Evolutionary conservation across 2,888 invertebrate genomes (phyloP), one percentile per base, ranked within the genome.

Genomic region (Ectemnius cavifrons): DNA sequence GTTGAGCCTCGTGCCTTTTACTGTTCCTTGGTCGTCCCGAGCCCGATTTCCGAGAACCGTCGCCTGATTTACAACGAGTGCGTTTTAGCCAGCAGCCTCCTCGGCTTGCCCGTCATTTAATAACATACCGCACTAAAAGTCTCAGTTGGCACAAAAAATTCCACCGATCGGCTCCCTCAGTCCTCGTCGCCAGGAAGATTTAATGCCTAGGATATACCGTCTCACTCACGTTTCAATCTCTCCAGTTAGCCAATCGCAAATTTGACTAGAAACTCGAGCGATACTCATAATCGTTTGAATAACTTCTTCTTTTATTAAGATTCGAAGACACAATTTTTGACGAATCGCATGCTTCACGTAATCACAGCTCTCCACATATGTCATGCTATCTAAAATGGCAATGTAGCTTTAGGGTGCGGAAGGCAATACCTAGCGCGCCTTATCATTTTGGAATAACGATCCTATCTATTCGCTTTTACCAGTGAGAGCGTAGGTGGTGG

Each of bases 41-140:
- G 57, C 68, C 70, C 70, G 78, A 72, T 77, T 81, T 81, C 75
- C 65, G 67, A 79, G 81, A 82, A 82, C 57, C 74, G 67, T 71
- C 57, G 69, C 52, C 73, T 73, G 77, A 79, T 81, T 81, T 81
- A 77, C 81, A 75, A 72, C 71, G 71, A 81, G 69, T 71, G 67
- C 70, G 67, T 75, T 74, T 75, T 16, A 49, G 37, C 47, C 75
- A 56, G 69, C 58, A 61, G 28, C 37, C 63, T 58, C 45, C 66
- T 14, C 16, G 60, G n/a, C 75, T 72, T 70, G 71, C 63, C 63
- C 65, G 52, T 14, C 64, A 57, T 60, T 80, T 78, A 76, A 78
- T 75, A 80, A 80, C 68, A 63, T 64, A 63, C 52, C 16, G 14
- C 52, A 16, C 16, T 16, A 52, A 52, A 16, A 16, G 14, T 52